These are phyloP conservation scores for Dunckerocampus dactyliophorus DNA, from an alignment of 2,113 vertebrate genomes.

Conservation along the genomic window DNA sequence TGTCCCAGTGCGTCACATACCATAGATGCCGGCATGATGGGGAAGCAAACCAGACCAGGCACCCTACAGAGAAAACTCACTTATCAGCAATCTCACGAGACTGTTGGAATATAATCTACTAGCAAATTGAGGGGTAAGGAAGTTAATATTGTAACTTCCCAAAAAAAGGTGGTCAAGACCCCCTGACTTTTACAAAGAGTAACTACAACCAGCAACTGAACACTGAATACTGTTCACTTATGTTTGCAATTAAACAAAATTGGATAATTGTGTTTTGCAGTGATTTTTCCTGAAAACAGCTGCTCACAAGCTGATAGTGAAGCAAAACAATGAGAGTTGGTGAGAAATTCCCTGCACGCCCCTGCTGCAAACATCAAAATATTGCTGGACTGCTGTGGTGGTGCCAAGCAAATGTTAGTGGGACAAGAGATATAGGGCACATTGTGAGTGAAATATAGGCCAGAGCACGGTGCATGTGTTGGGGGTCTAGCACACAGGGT, in stretches of 20 bases:
- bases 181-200: not conserved
- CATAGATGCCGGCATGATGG: conserved; percentile 5
- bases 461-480: conserved; percentile 31
- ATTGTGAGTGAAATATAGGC: conserved; percentile 47
- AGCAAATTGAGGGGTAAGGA: not conserved
- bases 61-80: conserved; percentile 4
- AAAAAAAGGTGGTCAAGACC: not conserved
- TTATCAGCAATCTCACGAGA: not conserved
- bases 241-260: not conserved
- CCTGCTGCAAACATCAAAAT: not conserved
- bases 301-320: not conserved
- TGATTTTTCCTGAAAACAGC: not conserved
- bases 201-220: not conserved
- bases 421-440: conserved; percentile 48
- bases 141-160: not conserved
- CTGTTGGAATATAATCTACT: conserved; percentile 4
- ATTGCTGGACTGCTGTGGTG: conserved; percentile 23
- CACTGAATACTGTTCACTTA: not conserved
- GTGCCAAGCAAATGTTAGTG: conserved; percentile 48
- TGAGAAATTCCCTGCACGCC: too few relatives aligned
- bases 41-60: conserved; percentile 1
- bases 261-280: not conserved
- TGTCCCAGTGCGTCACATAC: conserved; percentile 6
- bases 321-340: not conserved
- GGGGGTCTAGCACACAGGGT: conserved; percentile 30